Conservation (phyloP, 2,797 vertebrate species). For the Tachyglossus aculeatus region DNA sequence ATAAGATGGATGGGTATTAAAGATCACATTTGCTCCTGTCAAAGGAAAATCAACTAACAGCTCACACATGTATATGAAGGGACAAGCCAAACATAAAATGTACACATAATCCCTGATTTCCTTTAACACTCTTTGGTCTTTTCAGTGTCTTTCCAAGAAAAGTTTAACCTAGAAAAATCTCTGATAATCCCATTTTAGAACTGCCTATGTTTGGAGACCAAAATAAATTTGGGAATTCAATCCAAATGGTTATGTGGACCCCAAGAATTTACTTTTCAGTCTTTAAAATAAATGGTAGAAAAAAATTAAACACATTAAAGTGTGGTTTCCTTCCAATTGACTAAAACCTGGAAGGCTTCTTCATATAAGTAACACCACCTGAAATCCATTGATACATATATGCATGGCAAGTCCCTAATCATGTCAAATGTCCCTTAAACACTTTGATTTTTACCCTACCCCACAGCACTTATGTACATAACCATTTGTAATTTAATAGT, state of each 20-base stretch:
- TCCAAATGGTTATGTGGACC: slow-evolving; percentile 11
- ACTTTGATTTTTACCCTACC: too few species aligned
- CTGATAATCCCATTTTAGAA: background rate
- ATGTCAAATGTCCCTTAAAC: too few species aligned
- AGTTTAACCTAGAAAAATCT: background rate
- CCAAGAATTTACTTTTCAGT: slow-evolving; percentile 27
- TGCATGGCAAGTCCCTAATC: too few species aligned
- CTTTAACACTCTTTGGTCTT: background rate
- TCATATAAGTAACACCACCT: too few species aligned
- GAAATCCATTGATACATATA: too few species aligned
- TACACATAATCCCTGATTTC: background rate
- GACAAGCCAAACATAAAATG: slow-evolving; percentile 27
- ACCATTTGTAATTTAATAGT: too few species aligned
- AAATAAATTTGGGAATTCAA: background rate
- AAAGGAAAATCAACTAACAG: slow-evolving; percentile 17
- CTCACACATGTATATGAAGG: slow-evolving; percentile 2
- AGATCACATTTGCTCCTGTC: slow-evolving; percentile 36
- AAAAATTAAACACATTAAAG: background rate
- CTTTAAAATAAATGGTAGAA: slow-evolving; percentile 5
- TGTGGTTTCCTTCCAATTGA: background rate
- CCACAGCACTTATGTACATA: too few species aligned
- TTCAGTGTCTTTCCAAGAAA: slow-evolving; percentile 23
- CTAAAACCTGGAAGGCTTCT: slow-evolving; percentile 2
- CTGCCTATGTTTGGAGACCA: slow-evolving; percentile 10
- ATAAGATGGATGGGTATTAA: slow-evolving; percentile 35